These are phyloP conservation scores for Zeuzera pyrina DNA, from an alignment of 2,888 invertebrate species.

Conservation along the genomic window DNA sequence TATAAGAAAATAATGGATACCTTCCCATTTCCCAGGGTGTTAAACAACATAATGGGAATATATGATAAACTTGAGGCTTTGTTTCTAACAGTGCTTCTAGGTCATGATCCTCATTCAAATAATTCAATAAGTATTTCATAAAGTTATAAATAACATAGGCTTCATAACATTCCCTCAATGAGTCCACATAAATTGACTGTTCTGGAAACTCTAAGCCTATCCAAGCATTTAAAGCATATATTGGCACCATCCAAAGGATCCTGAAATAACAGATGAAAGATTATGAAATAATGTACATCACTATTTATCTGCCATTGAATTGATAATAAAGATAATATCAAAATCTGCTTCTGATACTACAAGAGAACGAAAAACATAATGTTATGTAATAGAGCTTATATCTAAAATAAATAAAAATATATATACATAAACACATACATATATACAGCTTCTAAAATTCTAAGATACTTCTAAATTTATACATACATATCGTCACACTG, in stretches of 20 bases:
- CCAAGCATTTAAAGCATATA: slow-evolving; percentile 96
- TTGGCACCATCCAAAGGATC: slow-evolving; percentile 98
- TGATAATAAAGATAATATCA: too few relatives aligned
- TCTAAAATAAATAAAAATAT: too few relatives aligned
- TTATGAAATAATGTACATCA: neutral
- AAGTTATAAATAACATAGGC: slow-evolving; percentile 99
- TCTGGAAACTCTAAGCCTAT: slow-evolving; percentile 89
- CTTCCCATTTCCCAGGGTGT: slow-evolving; percentile 95
- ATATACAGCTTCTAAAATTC: too few relatives aligned
- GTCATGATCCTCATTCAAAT: slow-evolving; percentile 89
- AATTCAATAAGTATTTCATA: slow-evolving; percentile 94
- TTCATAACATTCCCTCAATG: slow-evolving; percentile 95
- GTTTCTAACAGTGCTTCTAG: slow-evolving; percentile 85
- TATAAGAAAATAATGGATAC: slow-evolving; percentile 44
- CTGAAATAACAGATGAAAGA: slow-evolving; percentile 58
- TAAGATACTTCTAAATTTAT: too few relatives aligned
- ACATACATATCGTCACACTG: too few relatives aligned
- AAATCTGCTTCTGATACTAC: too few relatives aligned
- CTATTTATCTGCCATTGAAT: too few relatives aligned
- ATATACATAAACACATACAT: too few relatives aligned
- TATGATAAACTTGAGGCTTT: slow-evolving; percentile 89
- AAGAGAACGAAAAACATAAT: too few relatives aligned
- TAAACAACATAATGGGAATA: slow-evolving; percentile 93
- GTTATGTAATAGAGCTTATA: too few relatives aligned
- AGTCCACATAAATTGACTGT: slow-evolving; percentile 93